Conservation (phyloP, 2,113 vertebrate genomes). For the Desmodus rotundus region DNA sequence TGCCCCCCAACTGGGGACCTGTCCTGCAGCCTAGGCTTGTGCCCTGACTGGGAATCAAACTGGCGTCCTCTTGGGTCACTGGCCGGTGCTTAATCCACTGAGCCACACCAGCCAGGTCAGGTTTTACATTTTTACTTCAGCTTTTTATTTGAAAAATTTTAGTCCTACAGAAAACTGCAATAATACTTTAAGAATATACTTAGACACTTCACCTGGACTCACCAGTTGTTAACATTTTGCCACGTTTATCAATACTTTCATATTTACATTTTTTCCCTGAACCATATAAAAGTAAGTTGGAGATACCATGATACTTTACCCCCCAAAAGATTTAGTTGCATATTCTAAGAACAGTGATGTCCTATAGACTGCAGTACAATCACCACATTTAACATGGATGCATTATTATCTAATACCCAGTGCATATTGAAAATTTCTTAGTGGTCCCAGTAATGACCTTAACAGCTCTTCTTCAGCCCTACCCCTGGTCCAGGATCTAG, state of each 20-base stretch:
- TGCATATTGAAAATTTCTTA: background rate
- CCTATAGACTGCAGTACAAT: background rate
- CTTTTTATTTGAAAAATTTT: constrained; percentile 3
- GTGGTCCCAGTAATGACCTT: background rate
- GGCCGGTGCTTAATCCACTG: too few species aligned
- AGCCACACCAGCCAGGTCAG: background rate
- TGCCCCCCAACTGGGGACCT: too few species aligned
- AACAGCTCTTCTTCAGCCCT: background rate
- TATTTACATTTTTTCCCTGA: background rate
- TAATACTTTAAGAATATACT: background rate
- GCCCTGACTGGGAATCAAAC: too few species aligned
- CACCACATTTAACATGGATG: background rate
- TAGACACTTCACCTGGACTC: background rate
- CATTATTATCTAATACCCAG: background rate
- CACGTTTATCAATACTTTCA: background rate
- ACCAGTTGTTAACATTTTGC: background rate
- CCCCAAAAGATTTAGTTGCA: background rate
- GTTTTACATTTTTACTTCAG: background rate
- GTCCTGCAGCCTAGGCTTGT: too few species aligned
- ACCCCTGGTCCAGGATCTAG: background rate
- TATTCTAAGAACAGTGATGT: background rate
- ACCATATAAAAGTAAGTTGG: background rate
- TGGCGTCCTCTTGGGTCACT: too few species aligned
- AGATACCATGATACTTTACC: background rate
- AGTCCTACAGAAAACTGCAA: background rate